A percentile compares a stretch with the other conserved stretches of the same genome.
Conservation (phyloP, 2,113 vertebrate genomes). For the Apistogramma diplotaenia region DNA sequence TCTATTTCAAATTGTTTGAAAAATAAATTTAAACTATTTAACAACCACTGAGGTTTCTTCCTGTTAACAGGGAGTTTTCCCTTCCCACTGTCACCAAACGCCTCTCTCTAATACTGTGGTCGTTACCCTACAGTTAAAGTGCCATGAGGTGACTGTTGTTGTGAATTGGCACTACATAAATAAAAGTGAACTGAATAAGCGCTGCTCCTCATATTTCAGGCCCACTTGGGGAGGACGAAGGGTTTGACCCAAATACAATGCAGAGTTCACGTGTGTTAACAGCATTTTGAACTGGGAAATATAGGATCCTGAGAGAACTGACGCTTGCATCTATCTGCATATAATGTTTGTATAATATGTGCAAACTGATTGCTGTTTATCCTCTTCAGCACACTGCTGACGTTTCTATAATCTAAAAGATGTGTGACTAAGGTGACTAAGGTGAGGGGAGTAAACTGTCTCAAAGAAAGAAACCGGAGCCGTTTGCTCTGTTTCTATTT, state of each 20-base stretch:
- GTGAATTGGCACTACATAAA: too few relatives aligned
- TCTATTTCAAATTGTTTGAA: too few relatives aligned
- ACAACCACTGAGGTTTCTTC: too few relatives aligned
- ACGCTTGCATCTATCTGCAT: not conserved
- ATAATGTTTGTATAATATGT: not conserved
- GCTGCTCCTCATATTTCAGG: too few relatives aligned
- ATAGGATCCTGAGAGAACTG: not conserved
- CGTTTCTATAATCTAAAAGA: not conserved
- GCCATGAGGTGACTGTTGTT: too few relatives aligned
- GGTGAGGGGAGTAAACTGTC: not conserved
- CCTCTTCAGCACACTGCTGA: not conserved
- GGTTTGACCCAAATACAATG: too few relatives aligned
- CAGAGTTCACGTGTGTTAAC: not conserved
- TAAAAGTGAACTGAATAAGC: too few relatives aligned
- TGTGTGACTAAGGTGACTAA: not conserved
- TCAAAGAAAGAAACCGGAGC: not conserved
- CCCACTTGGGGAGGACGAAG: too few relatives aligned
- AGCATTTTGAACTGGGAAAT: not conserved
- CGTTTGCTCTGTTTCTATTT: not conserved
- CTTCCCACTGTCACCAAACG: not conserved
- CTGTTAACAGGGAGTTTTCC: not conserved
- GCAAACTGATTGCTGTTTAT: not conserved
- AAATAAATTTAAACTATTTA: too few relatives aligned
- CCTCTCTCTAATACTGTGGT: not conserved
- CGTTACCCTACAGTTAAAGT: too few relatives aligned